Conservation (phyloP, 2,113 vertebrate species). For the Pardalotus punctatus region DNA sequence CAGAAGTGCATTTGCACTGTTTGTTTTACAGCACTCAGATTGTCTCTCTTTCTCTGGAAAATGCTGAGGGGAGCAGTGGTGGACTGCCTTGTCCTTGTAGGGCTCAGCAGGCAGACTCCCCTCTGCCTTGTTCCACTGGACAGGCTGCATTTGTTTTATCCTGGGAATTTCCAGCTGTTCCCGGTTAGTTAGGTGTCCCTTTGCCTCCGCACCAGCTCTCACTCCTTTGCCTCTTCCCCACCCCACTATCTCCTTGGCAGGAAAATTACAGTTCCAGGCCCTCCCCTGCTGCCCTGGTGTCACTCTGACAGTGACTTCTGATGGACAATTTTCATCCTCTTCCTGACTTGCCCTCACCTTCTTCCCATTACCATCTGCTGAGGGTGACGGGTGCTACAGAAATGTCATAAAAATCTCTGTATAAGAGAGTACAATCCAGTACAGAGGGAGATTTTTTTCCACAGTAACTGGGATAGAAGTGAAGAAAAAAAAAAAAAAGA, state of each 20-base stretch:
- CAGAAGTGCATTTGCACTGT: not conserved
- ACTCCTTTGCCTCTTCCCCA: not conserved
- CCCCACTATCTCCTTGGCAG: not conserved
- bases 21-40: not conserved
- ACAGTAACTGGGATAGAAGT: not conserved
- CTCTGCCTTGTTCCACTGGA: not conserved
- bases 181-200: not conserved
- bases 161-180: not conserved
- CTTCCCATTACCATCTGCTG: not conserved
- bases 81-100: not conserved
- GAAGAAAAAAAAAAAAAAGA: not conserved
- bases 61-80: rapidly evolving
- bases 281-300: not conserved
- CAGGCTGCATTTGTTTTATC: not conserved
- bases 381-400: not conserved
- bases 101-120: not conserved
- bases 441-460: not conserved
- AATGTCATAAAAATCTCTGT: not conserved
- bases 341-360: not conserved
- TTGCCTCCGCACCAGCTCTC: not conserved
- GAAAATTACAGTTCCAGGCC: not conserved
- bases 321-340: not conserved
- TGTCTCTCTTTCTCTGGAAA: not conserved
- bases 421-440: not conserved
- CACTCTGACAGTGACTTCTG: not conserved